phyloP scores from a whole-genome alignment of 2,113 vertebrate species.

The Patagioenas fasciata region DNA sequence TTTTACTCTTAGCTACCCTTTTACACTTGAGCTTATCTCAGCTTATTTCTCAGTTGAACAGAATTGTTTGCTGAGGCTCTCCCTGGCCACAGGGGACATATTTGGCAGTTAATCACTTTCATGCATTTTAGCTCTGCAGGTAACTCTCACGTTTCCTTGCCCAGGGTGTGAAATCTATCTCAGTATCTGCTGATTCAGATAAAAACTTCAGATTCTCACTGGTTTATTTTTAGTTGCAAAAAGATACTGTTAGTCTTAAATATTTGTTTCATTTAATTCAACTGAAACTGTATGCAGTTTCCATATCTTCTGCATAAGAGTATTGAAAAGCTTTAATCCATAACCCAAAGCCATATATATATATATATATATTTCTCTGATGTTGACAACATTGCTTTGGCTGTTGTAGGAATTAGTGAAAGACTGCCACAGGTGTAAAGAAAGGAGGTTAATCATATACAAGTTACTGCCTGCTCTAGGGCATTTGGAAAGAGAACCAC shows the following conservation, averaged over 20 bases:
- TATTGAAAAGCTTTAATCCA: neutral
- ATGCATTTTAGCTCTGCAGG: neutral
- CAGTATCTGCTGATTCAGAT: neutral
- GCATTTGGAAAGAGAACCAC: neutral
- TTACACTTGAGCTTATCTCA: neutral
- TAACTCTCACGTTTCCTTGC: neutral
- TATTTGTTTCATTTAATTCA: neutral
- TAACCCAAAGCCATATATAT: neutral
- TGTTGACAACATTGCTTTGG: neutral
- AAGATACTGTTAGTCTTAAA: neutral
- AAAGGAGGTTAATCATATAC: neutral
- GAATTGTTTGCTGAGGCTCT: neutral
- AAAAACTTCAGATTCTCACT: neutral
- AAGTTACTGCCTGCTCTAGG: neutral
- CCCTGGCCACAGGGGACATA: neutral
- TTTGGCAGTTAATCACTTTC: neutral
- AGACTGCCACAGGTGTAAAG: neutral
- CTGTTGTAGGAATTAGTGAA: neutral
- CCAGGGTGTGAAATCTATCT: neutral
- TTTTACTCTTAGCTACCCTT: neutral
- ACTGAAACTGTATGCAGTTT: neutral
- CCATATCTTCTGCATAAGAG: neutral
- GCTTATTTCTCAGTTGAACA: neutral
- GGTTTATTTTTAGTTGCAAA: neutral
- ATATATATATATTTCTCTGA: neutral